Evolutionary conservation across 2,113 vertebrate genomes (phyloP), one percentile per base, ranked within the genome.

Genomic region (Cavia porcellus): DNA sequence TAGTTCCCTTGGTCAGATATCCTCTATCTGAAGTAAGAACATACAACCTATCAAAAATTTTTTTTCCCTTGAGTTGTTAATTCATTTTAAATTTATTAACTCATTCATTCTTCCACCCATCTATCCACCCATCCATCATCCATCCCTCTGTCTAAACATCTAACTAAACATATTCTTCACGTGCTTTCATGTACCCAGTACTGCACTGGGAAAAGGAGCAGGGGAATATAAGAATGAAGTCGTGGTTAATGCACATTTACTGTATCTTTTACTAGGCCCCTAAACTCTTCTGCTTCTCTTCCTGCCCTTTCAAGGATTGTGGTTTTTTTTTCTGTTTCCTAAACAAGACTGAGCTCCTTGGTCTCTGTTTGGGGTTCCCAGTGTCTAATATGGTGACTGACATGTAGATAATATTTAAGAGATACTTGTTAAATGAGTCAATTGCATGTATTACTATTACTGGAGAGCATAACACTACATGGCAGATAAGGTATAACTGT

Each of bases 361-460:
- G 30, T 64, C 7, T 66, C 19, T 42, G 59, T 77, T 94, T 90
- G 57, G 38, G 38, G 20, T 93, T 93, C 17, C 74, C 55, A n/a
- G 64, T 62, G 38, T 20, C 25, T 87, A 90, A 66, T 64, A 62
- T 70, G 42, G 28, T 87, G 42, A 82, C 13, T n/a, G n/a, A 3
- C 2, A 90, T 10, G 32, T 35, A 57, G n/a, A 9, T 8, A 22
- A 35, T 82, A 83, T 89, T 96, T 72, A 86, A 88, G 42, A 96
- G 66, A 86, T 80, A 61, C 55, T 91, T 89, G 45, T 72, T 93
- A 88, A 74, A 38, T 66, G 62, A 70, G 50, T 93, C 55, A 45
- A 32, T 86, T 90, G 62, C 28, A 59, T 59, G 5, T 30, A 24
- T 95, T 32, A 61, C 10, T n/a, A n/a, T 72, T 92, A 90, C 13